phyloP scores from a whole-genome alignment of 2,888 invertebrate genomes.

The Drosophila quinaria region DNA sequence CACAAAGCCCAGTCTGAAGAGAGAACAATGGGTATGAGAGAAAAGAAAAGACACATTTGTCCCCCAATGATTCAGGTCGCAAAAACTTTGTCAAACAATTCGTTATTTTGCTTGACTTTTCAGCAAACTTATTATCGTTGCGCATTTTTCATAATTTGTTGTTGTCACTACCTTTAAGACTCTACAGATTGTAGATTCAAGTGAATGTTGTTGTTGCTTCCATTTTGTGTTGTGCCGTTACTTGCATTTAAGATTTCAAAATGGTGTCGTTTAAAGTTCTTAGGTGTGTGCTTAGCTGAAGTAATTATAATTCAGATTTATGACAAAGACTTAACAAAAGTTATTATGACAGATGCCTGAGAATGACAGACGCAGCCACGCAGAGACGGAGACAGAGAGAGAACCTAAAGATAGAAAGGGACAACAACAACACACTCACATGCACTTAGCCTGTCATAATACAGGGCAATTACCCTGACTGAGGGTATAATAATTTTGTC shows the following conservation, averaged over 20 bases:
- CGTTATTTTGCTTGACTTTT: constrained; percentile 33
- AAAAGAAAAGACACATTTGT: constrained; percentile 10
- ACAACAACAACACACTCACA: constrained; percentile 7
- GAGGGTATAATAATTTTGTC: constrained; percentile 20
- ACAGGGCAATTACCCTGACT: constrained; percentile 19
- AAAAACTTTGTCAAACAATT: constrained; percentile 53
- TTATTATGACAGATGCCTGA: constrained; percentile 64
- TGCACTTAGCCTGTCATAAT: constrained; percentile 40
- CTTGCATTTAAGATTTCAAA: constrained; percentile 37
- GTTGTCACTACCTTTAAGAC: constrained; percentile 1
- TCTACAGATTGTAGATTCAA: background rate
- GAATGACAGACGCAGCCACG: constrained; percentile 44
- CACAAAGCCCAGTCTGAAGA: constrained; percentile 44
- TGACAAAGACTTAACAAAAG: constrained; percentile 69
- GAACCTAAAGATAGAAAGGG: background rate
- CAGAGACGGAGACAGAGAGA: background rate
- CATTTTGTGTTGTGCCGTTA: constrained; percentile 39
- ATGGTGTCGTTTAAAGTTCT: constrained; percentile 36
- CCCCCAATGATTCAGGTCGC: constrained; percentile 7
- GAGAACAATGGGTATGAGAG: background rate
- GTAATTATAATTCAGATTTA: constrained; percentile 77
- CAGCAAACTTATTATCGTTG: constrained; percentile 34
- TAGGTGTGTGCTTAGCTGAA: constrained; percentile 36
- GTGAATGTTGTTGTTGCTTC: constrained; percentile 1
- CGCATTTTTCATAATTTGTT: constrained; percentile 51